Base-by-base conservation (phyloP, 2,113 vertebrate genomes). In the Gasterosteus aculeatus region DNA sequence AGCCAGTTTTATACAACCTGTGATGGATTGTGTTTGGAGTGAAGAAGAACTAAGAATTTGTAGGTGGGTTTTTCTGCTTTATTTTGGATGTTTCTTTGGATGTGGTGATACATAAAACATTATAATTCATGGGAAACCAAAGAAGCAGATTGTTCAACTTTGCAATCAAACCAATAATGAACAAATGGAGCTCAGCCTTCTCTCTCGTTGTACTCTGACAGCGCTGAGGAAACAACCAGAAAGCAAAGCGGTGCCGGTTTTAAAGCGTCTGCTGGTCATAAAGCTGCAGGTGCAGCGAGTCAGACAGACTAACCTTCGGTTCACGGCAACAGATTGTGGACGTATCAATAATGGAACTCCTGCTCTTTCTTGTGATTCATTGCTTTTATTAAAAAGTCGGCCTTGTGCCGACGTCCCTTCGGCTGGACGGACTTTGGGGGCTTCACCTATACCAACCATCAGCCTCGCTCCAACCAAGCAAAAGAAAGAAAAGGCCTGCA, bases 281-380 rank as follows among this genome's bases (percentile, higher is more conserved):
- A 91, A 91, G 81, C 7, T 87, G 83, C 91, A 93, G 90, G 91
- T 92, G 91, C 75, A 41, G 5, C 10, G 16, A 62, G 72, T 72
- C 87, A 91, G 85, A 89, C 87, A 38, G 79, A 42, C 54, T 75
- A 75, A 85, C 84, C 85, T 69, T 72, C 61, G 69, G 85, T 89
- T 88, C 83, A 81, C 1, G 29, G 67, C 57, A 70, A 69, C 82
- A 90, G 76, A 79, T 5, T 33, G 33, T 33, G 80, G 82, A 84
- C 62, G 16, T 80, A 84, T 92, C 90, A 84, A 87, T 86, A 80
- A 88, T 77, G 65, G 80, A 77, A 81, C 66, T 67, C 38, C 73
- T 67, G 41, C 83, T 77, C 60, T 54, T 80, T n/a, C 82, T 82
- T 76, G 56, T 49, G n/a, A 87, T 91, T 93, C 91, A 89, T 79